Base-by-base conservation (phyloP, 2,113 vertebrate species). In the Xenus cinereus region DNA sequence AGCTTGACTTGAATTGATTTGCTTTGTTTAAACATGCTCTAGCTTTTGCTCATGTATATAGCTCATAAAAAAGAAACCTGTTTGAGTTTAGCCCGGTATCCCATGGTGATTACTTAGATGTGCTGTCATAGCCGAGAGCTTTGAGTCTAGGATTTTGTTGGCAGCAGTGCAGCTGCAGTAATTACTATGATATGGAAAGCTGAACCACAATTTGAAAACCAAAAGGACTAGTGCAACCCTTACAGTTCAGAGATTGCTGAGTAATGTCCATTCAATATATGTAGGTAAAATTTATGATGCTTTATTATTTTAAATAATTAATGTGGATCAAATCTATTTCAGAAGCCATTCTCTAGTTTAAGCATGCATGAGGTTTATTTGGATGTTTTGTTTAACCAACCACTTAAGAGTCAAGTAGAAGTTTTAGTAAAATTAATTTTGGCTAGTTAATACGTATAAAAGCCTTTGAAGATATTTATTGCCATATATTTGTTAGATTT, bases 11-110 rank as follows among this genome's bases (percentile, higher is more conserved):
- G 77, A 96, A 92, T 84, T 93, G 91, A 97, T 92, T 95, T 95
- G 84, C 87, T 95, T 94, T 97, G 97, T 97, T 97, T 96, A 97
- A 97, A 97, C 96, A 97, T 97, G 96, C 71, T 95, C 77, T 53
- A 68, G 83, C 86, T 95, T 95, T 97, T 95, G 71, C 91, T 94
- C 91, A 95, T 82, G n/a, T 97, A 91, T 91, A 94, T 85, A 87
- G 84, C 91, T 96, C 96, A 89, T 95, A 96, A 93, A 95, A 92
- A 82, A 82, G 84, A 95, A 96, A 95, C 93, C 95, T 93, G 90
- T 94, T 96, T 93, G 82, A 95, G 63, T 97, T 96, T 82, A 96
- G 78, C 74, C 39, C 39, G 26, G 87, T 95, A 94, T 95, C 88
- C 95, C 89, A 54, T 87, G 59, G 74, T 96, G 94, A 97, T 91